These are phyloP conservation scores for Aplysia californica DNA, from an alignment of 1,140 invertebrate species.

Conservation along the genomic window DNA sequence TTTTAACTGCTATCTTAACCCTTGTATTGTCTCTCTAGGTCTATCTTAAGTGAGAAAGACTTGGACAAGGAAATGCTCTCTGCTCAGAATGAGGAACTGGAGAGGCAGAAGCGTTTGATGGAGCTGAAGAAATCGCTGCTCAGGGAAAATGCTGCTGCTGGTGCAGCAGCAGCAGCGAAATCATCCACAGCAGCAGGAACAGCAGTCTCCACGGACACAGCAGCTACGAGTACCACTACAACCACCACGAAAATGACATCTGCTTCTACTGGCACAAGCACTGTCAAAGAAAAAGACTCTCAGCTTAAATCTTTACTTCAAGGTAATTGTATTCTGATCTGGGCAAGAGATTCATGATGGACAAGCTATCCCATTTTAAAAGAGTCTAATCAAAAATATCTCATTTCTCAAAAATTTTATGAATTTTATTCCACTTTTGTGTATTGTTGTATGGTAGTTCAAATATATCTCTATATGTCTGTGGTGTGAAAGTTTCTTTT, in stretches of 20 bases:
- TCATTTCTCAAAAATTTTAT: too few species aligned
- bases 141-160: constrained; percentile 28
- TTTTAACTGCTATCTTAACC: too few species aligned
- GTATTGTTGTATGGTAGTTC: too few species aligned
- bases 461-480: too few species aligned
- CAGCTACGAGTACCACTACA: constrained; percentile 38
- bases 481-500: too few species aligned
- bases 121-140: constrained; percentile 51
- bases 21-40: too few species aligned
- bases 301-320: constrained; percentile 63
- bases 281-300: constrained; percentile 57
- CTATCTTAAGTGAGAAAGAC: constrained; percentile 92
- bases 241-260: constrained; percentile 31
- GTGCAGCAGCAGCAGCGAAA: constrained; percentile 14
- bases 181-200: constrained; percentile 10
- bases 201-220: background rate
- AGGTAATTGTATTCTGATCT: too few species aligned
- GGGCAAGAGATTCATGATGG: too few species aligned
- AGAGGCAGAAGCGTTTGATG: constrained; percentile 73
- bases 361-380: too few species aligned
- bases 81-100: constrained; percentile 92
- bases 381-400: too few species aligned
- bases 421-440: too few species aligned
- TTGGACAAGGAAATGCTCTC: constrained; percentile 91
- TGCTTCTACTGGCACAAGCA: constrained; percentile 28